phyloP scores from a whole-genome alignment of 2,888 invertebrate species.

The Blastobasis lacticolella region DNA sequence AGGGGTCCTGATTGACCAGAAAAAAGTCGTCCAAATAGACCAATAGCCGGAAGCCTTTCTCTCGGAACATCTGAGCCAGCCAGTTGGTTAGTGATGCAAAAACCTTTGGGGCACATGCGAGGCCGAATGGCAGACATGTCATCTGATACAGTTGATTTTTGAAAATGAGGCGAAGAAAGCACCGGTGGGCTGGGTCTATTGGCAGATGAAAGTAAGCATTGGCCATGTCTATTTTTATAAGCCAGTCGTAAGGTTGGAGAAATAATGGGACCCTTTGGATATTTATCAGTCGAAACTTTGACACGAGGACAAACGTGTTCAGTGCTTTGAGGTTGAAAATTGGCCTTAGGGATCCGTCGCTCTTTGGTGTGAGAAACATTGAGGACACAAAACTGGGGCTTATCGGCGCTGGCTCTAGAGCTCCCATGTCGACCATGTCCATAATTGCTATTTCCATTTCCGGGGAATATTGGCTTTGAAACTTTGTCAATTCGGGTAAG shows the following conservation, averaged over 20 bases:
- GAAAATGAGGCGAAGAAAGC: conserved; percentile 18
- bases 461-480: conserved; percentile 3
- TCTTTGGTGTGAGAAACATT: conserved; percentile 20
- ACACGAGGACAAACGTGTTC: no score
- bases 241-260: no score
- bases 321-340: no score
- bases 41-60: conserved; percentile 8
- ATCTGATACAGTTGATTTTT: conserved; percentile 12
- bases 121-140: conserved; percentile 25
- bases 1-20: conserved; percentile 11
- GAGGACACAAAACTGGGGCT: conserved; percentile 20
- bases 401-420: conserved; percentile 5
- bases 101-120: conserved; percentile 20
- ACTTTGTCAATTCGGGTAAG: not conserved
- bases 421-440: conserved; percentile 12
- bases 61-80: conserved; percentile 11
- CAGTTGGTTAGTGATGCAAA: conserved; percentile 16
- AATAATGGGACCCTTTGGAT: no score
- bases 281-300: no score
- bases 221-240: no score
- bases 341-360: no score
- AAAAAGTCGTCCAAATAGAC: conserved; percentile 18
- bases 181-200: conserved; percentile 12
- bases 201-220: conserved; percentile 20
- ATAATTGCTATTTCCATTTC: conserved; percentile 11